Conservation (phyloP, 1,140 invertebrate genomes). For the Lasioglossum baleicum region DNA sequence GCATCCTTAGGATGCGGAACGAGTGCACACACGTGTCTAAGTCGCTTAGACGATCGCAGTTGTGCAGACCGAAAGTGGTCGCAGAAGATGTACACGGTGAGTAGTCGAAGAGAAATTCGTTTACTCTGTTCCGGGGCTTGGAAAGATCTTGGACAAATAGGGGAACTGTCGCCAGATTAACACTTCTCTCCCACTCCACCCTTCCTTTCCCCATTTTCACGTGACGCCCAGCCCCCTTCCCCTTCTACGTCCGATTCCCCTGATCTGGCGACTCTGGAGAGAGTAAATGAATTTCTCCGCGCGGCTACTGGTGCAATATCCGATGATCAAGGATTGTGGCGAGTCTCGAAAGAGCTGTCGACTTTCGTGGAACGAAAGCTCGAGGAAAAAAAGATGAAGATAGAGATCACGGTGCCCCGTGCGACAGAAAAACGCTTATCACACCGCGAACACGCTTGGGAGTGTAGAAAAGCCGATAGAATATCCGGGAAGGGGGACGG, state of each 20-base stretch:
- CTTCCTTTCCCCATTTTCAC: too few relatives aligned
- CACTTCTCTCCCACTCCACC: too few relatives aligned
- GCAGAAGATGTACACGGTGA: neutral
- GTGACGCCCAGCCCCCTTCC: too few relatives aligned
- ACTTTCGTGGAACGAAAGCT: neutral
- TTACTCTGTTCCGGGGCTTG: neutral
- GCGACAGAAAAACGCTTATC: conserved; percentile 31
- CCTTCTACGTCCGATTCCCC: too few relatives aligned
- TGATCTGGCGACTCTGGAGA: neutral
- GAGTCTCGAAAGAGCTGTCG: neutral
- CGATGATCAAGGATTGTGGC: conserved; percentile 4
- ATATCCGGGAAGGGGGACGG: neutral
- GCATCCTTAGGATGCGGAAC: neutral
- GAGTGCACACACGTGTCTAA: neutral
- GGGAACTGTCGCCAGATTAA: too few relatives aligned
- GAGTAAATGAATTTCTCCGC: neutral
- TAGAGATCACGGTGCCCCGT: conserved; percentile 41
- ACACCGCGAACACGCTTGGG: conserved; percentile 34
- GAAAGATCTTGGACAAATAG: too few relatives aligned
- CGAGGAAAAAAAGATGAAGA: neutral
- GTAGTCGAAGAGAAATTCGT: neutral
- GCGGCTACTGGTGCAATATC: neutral
- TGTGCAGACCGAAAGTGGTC: neutral
- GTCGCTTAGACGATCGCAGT: neutral
- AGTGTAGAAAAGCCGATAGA: conserved; percentile 29